Percentiles rank a stretch among this genome's conserved stretches.
phyloP scores from a whole-genome alignment of 2,113 vertebrate genomes.

The Oostethus manadensis region DNA sequence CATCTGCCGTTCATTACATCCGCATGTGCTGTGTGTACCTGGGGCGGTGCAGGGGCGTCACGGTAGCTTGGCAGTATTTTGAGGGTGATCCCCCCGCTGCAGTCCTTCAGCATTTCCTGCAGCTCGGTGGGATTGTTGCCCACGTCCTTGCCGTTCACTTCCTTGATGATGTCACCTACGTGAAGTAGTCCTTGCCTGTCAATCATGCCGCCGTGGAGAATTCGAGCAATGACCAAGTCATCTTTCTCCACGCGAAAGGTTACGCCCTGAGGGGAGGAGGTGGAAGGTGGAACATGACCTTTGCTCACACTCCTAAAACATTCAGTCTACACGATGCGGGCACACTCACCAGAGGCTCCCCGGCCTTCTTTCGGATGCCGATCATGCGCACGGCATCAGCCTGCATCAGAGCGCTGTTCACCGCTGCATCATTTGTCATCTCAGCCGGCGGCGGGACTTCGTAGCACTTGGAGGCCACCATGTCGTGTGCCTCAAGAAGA shows the following conservation, averaged over 20 bases:
- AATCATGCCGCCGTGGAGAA: conserved; percentile 95
- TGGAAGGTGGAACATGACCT: not conserved
- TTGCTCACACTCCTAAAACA: not conserved
- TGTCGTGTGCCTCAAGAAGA: conserved; percentile 93
- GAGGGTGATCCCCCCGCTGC: conserved; percentile 90
- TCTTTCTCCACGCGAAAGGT: conserved; percentile 94
- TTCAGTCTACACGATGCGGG: not conserved
- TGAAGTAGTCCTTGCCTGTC: conserved; percentile 95
- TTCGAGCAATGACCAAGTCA: conserved; percentile 91
- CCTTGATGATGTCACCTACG: conserved; percentile 95
- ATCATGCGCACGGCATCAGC: conserved; percentile 97
- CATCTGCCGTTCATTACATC: conserved; percentile 37
- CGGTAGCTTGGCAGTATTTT: conserved; percentile 97
- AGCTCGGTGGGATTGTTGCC: conserved; percentile 92
- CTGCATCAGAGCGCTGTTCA: conserved; percentile 80
- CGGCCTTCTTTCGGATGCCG: conserved; percentile 95
- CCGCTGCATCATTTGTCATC: conserved; percentile 76
- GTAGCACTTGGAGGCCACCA: conserved; percentile 94
- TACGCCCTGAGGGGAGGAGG: conserved; percentile 78
- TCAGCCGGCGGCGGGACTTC: conserved; percentile 86
- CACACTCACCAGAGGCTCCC: conserved; percentile 84
- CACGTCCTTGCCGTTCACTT: conserved; percentile 96
- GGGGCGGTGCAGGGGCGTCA: conserved; percentile 83
- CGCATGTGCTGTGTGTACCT: conserved; percentile 69
- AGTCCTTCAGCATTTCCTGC: conserved; percentile 90